A percentile compares a stretch with the other conserved stretches of the same genome.
Conservation (phyloP, 2,113 vertebrate genomes). For the Potamarius usumacintae region DNA sequence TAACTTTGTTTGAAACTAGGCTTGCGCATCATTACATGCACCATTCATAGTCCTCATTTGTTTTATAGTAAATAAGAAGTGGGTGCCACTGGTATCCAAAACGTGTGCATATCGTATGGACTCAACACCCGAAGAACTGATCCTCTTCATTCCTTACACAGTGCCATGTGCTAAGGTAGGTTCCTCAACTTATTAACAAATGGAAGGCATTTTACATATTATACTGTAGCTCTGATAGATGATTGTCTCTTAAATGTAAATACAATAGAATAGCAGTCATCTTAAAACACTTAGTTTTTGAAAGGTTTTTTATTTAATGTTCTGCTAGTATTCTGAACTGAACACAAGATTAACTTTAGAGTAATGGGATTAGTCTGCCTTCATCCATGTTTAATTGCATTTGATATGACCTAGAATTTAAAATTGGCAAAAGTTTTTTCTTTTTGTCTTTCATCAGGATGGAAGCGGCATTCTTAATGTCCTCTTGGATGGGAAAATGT, state of each 20-base stretch:
- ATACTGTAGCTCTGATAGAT: neutral
- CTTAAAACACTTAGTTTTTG: neutral
- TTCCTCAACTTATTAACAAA: neutral
- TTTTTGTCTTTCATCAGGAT: conserved; percentile 53
- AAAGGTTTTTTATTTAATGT: neutral
- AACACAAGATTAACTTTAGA: neutral
- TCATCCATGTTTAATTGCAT: neutral
- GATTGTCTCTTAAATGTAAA: neutral
- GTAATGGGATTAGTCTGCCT: neutral
- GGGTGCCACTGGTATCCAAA: conserved; percentile 63
- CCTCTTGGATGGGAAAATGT: conserved; percentile 54
- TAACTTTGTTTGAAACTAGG: neutral
- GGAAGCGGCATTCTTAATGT: conserved; percentile 49
- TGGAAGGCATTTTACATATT: neutral
- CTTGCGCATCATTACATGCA: neutral
- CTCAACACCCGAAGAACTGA: conserved; percentile 46
- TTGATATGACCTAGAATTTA: neutral
- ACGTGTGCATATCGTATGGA: conserved; percentile 59
- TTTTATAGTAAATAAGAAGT: conserved; percentile 60
- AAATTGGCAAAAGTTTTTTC: neutral
- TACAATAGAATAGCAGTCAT: neutral
- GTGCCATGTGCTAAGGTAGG: conserved; percentile 68
- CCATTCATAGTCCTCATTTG: neutral
- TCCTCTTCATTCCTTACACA: conserved; percentile 57
- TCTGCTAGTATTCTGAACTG: neutral